These are phyloP conservation scores for Teinopalpus imperialis DNA, from an alignment of 2,888 invertebrate genomes.

Conservation along the genomic window DNA sequence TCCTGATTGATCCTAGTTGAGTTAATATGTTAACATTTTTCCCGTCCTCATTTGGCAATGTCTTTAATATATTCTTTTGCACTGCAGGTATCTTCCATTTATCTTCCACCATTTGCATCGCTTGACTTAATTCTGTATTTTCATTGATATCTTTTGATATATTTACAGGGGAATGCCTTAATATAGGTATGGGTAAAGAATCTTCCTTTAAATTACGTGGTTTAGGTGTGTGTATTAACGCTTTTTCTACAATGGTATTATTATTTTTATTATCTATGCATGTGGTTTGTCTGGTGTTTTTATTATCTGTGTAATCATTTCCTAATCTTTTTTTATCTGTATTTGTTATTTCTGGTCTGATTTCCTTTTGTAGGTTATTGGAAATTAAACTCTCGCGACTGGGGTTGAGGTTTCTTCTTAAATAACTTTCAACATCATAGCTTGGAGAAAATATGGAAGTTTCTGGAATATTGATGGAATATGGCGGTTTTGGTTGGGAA, in stretches of 20 bases:
- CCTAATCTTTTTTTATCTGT: conserved; percentile 13
- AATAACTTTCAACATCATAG: conserved; percentile 67
- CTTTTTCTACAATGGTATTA: conserved; percentile 43
- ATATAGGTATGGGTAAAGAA: conserved; percentile 83
- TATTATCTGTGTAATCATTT: conserved; percentile 17
- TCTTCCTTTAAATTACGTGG: conserved; percentile 40
- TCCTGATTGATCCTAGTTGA: conserved; percentile 85
- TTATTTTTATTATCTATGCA: conserved; percentile 21
- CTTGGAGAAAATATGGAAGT: conserved; percentile 62
- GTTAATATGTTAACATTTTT: conserved; percentile 82
- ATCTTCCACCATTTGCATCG: conserved; percentile 65
- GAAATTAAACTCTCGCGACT: conserved; percentile 43
- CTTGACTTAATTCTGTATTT: conserved; percentile 50
- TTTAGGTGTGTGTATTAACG: conserved; percentile 42
- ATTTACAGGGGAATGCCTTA: conserved; percentile 75
- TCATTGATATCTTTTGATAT: conserved; percentile 29
- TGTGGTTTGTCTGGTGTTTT: conserved; percentile 16
- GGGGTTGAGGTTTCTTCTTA: conserved; percentile 63
- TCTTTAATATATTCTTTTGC: conserved; percentile 83
- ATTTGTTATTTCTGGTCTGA: neutral
- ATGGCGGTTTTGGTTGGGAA: conserved; percentile 42
- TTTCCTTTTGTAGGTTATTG: conserved; percentile 25
- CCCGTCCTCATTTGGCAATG: conserved; percentile 67
- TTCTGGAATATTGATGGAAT: conserved; percentile 73
- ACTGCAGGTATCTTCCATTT: conserved; percentile 84